Evolutionary conservation across 2,888 invertebrate species (phyloP), one percentile per base, ranked within the genome.

Genomic region (Drosophila dives): DNA sequence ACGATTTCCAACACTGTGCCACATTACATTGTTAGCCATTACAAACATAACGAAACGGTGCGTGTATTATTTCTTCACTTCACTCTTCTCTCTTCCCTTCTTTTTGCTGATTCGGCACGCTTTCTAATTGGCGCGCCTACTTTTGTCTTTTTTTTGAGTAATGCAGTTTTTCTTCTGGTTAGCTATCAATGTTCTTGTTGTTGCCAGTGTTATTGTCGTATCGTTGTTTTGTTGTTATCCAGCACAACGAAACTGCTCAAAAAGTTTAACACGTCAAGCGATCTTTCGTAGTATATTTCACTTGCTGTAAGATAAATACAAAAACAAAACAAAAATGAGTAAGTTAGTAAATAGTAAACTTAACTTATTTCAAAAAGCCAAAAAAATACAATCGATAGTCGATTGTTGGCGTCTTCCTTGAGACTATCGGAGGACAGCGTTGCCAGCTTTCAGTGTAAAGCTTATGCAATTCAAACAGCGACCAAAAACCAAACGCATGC

Each of bases 21-120:
- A 90, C 91, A 91, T 92, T 92, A 92, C 93, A 92, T 92, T 92
- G 90, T 93, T 86, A 91, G 93, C 93, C 93, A 93, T 93, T 85
- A 93, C 91, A 86, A 92, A 91, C 93, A 93, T 93, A 87, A 93
- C 93, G 91, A 71, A 87, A 93, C 93, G 91, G 72, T 77, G 70
- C 76, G 79, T 75, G 60, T 75, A 67, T 79, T 63, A 63, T 58
- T 48, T 51, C 10, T 48, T 40, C 55, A 54, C 64, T 59, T 33
- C 62, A 66, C 36, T 50, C 55, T 53, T 66, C 65, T 66, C 65
- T 66, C 54, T 65, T 33, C 48, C 48, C 55, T 54, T 65, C 64
- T 65, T 45, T 12, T 55, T 65, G 12, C 33, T 63, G 40, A 68
- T 49, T 68, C 64, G 42, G 38, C 55, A 59, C 63, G 69, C 78